phyloP scores from a whole-genome alignment of 2,797 vertebrate genomes.

The Sebastes hubbsi region DNA sequence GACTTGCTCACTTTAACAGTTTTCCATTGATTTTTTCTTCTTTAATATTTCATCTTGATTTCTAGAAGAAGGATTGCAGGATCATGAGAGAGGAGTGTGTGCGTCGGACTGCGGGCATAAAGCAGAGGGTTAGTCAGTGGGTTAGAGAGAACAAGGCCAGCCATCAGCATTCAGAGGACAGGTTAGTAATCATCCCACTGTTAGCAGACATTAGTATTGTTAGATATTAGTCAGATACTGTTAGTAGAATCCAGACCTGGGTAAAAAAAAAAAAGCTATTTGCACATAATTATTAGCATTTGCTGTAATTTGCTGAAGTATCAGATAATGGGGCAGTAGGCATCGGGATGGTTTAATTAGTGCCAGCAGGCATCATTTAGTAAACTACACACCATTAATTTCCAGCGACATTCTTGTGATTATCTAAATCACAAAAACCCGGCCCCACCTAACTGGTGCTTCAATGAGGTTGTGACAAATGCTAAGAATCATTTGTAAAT shows the following conservation, averaged over 20 bases:
- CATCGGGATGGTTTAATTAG: conserved; percentile 40
- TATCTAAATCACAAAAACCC: conserved; percentile 31
- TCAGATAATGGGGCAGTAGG: conserved; percentile 34
- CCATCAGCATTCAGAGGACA: conserved; percentile 69
- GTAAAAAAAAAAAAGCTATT: conserved; percentile 64
- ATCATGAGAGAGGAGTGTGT: conserved; percentile 58
- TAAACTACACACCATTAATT: conserved; percentile 57
- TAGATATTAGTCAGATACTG: conserved; percentile 77
- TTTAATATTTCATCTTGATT: background rate
- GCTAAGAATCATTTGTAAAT: conserved; percentile 70
- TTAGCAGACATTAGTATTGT: conserved; percentile 82
- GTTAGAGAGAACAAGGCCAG: conserved; percentile 70
- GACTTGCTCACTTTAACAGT: background rate
- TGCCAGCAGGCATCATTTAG: conserved; percentile 49
- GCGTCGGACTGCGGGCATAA: conserved; percentile 46
- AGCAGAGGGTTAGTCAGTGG: conserved; percentile 74
- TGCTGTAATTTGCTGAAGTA: conserved; percentile 54
- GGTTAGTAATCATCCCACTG: conserved; percentile 75
- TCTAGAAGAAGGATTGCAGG: conserved; percentile 71
- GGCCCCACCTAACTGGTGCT: conserved; percentile 14
- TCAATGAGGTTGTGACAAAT: conserved; percentile 45
- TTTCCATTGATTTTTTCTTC: background rate
- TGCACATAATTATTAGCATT: conserved; percentile 72
- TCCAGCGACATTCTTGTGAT: conserved; percentile 38
- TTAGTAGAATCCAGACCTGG: conserved; percentile 75